Conservation (phyloP, 2,113 vertebrate genomes). For the Gadus macrocephalus region DNA sequence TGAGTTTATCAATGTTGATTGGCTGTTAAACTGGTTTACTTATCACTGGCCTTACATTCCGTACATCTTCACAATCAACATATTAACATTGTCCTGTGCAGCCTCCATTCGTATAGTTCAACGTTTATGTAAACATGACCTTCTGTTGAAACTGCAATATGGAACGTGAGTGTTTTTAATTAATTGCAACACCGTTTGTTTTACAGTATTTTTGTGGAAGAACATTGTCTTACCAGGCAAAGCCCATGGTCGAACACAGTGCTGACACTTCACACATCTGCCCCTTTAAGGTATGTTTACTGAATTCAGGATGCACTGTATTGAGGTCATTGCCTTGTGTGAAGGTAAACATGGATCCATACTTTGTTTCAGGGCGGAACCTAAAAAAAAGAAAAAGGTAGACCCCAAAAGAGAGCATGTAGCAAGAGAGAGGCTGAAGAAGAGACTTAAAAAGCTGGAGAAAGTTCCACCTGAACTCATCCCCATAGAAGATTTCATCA, state of each 20-base stretch:
- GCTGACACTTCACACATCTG: constrained; percentile 71
- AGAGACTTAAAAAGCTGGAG: constrained; percentile 85
- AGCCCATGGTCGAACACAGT: constrained; percentile 77
- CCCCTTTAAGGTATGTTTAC: constrained; percentile 78
- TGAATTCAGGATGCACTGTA: neutral
- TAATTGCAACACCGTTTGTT: constrained; percentile 7
- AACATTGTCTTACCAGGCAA: constrained; percentile 39
- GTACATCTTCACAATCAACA: neutral
- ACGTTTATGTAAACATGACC: neutral
- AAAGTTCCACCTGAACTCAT: constrained; percentile 84
- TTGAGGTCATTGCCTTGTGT: too few species aligned
- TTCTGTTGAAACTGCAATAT: neutral
- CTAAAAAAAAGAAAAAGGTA: constrained; percentile 89
- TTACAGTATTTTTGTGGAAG: constrained; percentile 61
- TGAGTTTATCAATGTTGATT: constrained; percentile 28
- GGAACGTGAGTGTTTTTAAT: neutral
- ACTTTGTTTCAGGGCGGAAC: constrained; percentile 80
- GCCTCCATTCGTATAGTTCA: too few species aligned
- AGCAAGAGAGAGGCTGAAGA: constrained; percentile 83
- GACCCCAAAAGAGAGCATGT: constrained; percentile 82
- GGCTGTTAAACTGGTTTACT: neutral
- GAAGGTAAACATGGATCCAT: constrained; percentile 9
- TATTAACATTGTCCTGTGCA: too few species aligned
- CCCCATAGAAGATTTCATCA: constrained; percentile 89
- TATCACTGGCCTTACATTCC: neutral